These are phyloP conservation scores for Lochmaea crataegi DNA, from an alignment of 2,888 invertebrate genomes.

Conservation along the genomic window DNA sequence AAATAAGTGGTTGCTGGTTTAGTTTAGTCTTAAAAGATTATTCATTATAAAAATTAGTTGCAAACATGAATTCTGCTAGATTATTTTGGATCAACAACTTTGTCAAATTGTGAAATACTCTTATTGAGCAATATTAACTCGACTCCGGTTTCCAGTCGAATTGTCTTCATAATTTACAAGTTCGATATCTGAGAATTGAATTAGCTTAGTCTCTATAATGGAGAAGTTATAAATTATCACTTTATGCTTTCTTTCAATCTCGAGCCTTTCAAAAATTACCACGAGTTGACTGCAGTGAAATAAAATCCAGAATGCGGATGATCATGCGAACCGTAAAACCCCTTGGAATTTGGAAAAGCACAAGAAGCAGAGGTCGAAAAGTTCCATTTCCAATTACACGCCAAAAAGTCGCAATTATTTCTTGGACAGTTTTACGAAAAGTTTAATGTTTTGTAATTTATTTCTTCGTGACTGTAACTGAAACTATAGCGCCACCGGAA, in stretches of 20 bases:
- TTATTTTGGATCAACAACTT: background rate
- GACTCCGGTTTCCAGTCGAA: background rate
- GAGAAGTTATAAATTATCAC: background rate
- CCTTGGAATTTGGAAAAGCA: slow-evolving; percentile 23
- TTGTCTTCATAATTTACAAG: background rate
- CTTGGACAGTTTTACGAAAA: slow-evolving; percentile 62
- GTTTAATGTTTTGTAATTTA: slow-evolving; percentile 63
- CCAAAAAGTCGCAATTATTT: slow-evolving; percentile 62
- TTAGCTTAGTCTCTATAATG: background rate
- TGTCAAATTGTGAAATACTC: background rate
- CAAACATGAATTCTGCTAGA: background rate
- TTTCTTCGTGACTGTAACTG: slow-evolving; percentile 57
- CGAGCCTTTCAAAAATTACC: background rate
- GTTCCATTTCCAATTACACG: slow-evolving; percentile 59
- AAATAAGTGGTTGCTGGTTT: no score
- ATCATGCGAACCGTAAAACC: slow-evolving; percentile 28
- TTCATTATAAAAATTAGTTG: no score
- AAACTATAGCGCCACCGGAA: slow-evolving; percentile 21
- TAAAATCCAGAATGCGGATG: slow-evolving; percentile 22
- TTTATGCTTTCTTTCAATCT: slow-evolving; percentile 9
- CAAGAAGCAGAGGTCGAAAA: slow-evolving; percentile 28
- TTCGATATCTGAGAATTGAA: background rate
- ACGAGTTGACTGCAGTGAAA: slow-evolving; percentile 12
- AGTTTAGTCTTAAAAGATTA: no score
- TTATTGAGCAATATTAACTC: background rate